Percentiles rank a stretch among this genome's conserved stretches.
Evolutionary conservation across 1,140 invertebrate species (phyloP).

Genomic region (Gonioctena quinquepunctata): DNA sequence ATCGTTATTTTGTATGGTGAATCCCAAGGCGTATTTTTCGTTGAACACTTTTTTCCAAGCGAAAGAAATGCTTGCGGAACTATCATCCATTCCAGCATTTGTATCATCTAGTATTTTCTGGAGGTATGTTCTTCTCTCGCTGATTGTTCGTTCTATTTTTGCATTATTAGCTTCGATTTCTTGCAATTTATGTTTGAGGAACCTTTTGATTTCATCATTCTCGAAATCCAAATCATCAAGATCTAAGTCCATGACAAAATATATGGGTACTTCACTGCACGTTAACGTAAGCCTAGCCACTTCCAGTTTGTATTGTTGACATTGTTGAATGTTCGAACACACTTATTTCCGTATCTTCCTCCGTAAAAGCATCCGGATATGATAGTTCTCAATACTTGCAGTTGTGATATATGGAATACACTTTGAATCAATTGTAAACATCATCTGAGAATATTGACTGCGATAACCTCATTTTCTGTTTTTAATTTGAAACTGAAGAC

Average conservation of each 20-base stretch:
- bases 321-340: too few species aligned
- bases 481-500: too few species aligned
- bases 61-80: not conserved
- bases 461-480: too few species aligned
- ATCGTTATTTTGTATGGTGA: slow-evolving; percentile 23
- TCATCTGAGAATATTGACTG: too few species aligned
- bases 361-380: not conserved
- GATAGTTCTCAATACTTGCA: too few species aligned
- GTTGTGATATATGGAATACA: too few species aligned
- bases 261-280: too few species aligned
- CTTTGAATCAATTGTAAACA: too few species aligned
- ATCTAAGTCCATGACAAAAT: slow-evolving; percentile 14
- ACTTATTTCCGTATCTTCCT: too few species aligned
- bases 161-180: slow-evolving; percentile 22
- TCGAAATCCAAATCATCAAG: slow-evolving; percentile 26
- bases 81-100: not conserved
- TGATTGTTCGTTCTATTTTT: slow-evolving; percentile 8
- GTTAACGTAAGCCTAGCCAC: too few species aligned
- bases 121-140: slow-evolving; percentile 8
- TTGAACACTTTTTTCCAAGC: slow-evolving; percentile 29
- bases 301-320: too few species aligned
- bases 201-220: slow-evolving; percentile 18
- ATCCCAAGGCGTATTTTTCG: slow-evolving; percentile 30
- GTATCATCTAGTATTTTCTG: not conserved
- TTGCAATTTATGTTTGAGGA: slow-evolving; percentile 25